Evolutionary conservation across 2,888 invertebrate species (phyloP).

Genomic region (Brachypterus glaber): DNA sequence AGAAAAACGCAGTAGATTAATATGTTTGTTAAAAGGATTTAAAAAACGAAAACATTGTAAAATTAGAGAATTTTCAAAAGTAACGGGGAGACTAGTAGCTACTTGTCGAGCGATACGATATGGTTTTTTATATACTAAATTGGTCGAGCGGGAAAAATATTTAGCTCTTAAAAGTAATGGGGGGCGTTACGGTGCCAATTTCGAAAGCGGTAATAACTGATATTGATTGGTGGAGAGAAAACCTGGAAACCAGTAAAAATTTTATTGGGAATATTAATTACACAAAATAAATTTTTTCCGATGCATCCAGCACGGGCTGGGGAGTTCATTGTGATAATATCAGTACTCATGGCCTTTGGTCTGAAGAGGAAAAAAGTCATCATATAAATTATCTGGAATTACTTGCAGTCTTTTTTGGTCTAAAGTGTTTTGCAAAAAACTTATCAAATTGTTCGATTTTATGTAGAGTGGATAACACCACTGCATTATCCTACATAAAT

Average conservation of each 20-base stretch:
- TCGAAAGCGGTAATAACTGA: slow-evolving; percentile 13
- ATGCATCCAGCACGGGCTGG: slow-evolving; percentile 22
- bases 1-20: slow-evolving; percentile 7
- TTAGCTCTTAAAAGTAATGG: slow-evolving; percentile 13
- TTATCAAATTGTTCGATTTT: slow-evolving; percentile 15
- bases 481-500: slow-evolving; percentile 21
- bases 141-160: slow-evolving; percentile 16
- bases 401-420: slow-evolving; percentile 18
- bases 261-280: slow-evolving; percentile 10
- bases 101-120: slow-evolving; percentile 24
- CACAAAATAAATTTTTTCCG: slow-evolving; percentile 17
- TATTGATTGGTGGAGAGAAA: slow-evolving; percentile 20
- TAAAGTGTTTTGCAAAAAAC: slow-evolving; percentile 21
- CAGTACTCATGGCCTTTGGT: slow-evolving; percentile 17
- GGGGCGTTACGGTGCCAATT: slow-evolving; percentile 15
- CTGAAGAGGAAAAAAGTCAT: slow-evolving; percentile 8
- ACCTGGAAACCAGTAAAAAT: slow-evolving; percentile 10
- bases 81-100: slow-evolving; percentile 20
- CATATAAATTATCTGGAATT: slow-evolving; percentile 26
- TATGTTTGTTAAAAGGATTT: slow-evolving; percentile 4
- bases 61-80: slow-evolving; percentile 20
- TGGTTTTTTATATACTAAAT: slow-evolving; percentile 18
- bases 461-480: slow-evolving; percentile 19
- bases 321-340: slow-evolving; percentile 16
- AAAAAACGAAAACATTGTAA: slow-evolving; percentile 7